A percentile compares a stretch with the other conserved stretches of the same genome.
phyloP scores from a whole-genome alignment of 1,140 invertebrate genomes.

The Panagrolaimus sp. region DNA sequence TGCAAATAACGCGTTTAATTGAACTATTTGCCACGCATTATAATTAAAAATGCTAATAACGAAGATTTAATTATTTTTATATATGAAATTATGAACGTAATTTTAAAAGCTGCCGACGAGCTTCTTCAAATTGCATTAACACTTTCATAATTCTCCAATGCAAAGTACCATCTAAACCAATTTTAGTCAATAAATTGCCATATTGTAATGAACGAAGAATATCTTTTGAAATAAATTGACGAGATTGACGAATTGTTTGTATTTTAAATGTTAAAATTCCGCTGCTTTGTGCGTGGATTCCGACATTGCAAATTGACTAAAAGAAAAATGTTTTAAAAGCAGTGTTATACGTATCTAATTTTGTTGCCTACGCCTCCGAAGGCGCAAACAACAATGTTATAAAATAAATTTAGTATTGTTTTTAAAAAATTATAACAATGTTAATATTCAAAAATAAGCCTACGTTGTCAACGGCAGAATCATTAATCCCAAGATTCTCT shows the following conservation, averaged over 20 bases:
- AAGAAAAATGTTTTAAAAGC: neutral
- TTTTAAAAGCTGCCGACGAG: neutral
- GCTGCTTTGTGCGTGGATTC: slow-evolving; percentile 1
- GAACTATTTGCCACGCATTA: too few species aligned
- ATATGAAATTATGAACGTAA: neutral
- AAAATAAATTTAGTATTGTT: too few species aligned
- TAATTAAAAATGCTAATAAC: too few species aligned
- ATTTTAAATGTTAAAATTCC: neutral
- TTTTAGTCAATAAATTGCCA: neutral
- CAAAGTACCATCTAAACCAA: neutral
- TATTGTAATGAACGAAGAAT: neutral
- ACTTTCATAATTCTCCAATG: slow-evolving; percentile 16
- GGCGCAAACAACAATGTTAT: too few species aligned
- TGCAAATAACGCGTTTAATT: too few species aligned
- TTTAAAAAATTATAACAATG: neutral
- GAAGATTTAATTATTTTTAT: too few species aligned
- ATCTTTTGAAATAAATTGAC: slow-evolving; percentile 12
- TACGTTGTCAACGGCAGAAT: neutral
- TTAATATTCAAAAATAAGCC: neutral
- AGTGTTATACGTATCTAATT: too few species aligned
- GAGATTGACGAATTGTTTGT: slow-evolving; percentile 2
- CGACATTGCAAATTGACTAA: neutral
- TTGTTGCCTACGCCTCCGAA: too few species aligned
- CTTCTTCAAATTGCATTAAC: slow-evolving; percentile 15
- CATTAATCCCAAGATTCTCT: neutral